Evolutionary conservation across 2,797 vertebrate genomes (phyloP).

Genomic region (Diglossa cyanea): DNA sequence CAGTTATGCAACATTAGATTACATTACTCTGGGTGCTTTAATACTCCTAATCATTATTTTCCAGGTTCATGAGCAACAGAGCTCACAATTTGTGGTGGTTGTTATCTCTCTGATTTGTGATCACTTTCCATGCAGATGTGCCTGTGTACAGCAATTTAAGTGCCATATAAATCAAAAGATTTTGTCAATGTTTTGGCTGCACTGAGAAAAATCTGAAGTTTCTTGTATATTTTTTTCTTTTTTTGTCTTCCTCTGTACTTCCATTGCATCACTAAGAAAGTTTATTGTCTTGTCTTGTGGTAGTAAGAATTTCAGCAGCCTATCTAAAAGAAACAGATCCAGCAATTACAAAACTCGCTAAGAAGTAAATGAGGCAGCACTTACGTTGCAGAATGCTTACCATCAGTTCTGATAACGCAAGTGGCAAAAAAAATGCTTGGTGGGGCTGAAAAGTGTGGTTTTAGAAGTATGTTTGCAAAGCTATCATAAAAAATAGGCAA

Average conservation of each 20-base stretch:
- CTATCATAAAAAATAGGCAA: background rate
- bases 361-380: background rate
- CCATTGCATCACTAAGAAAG: background rate
- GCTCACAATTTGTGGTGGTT: background rate
- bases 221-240: background rate
- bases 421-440: background rate
- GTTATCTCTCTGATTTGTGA: background rate
- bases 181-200: rapidly evolving
- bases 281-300: background rate
- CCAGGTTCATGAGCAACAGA: background rate
- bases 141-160: background rate
- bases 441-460: background rate
- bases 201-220: background rate
- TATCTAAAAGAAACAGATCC: background rate
- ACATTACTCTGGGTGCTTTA: background rate
- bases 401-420: background rate
- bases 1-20: background rate
- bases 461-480: background rate
- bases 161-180: background rate
- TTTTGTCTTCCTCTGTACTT: background rate
- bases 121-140: background rate
- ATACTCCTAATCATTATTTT: background rate
- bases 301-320: background rate
- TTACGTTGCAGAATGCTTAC: background rate
- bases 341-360: background rate